These are phyloP conservation scores for Brachymystax lenok DNA, from an alignment of 2,797 vertebrate species.

Conservation along the genomic window DNA sequence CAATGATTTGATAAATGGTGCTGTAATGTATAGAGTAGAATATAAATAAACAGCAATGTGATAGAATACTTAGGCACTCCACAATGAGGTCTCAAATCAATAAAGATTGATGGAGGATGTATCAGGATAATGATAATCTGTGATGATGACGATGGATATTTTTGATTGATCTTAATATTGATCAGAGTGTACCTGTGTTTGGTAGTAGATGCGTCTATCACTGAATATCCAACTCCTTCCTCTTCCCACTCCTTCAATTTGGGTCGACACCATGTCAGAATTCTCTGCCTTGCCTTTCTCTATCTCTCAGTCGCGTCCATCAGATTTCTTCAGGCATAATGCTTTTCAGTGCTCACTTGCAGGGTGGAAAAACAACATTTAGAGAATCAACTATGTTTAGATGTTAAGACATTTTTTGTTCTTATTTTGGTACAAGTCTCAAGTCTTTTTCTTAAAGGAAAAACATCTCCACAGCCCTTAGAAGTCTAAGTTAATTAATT, in stretches of 20 bases:
- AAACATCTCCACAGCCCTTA: constrained; percentile 48
- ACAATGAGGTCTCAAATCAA: neutral
- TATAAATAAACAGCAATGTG: neutral
- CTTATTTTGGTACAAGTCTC: constrained; percentile 44
- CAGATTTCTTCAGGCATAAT: constrained; percentile 50
- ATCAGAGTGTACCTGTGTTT: constrained; percentile 70
- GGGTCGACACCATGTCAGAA: constrained; percentile 75
- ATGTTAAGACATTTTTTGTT: constrained; percentile 37
- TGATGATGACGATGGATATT: constrained; percentile 34
- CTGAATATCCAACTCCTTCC: constrained; percentile 65
- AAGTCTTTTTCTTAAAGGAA: constrained; percentile 37
- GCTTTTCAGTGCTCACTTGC: constrained; percentile 41
- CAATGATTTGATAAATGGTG: constrained; percentile 8
- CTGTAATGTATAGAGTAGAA: neutral
- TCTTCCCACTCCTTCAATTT: constrained; percentile 67
- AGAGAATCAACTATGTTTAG: constrained; percentile 46
- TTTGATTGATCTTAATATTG: constrained; percentile 50
- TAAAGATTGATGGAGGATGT: constrained; percentile 18
- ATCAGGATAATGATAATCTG: constrained; percentile 14
- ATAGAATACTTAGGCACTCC: neutral
- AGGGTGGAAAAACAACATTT: constrained; percentile 20
- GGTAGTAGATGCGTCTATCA: constrained; percentile 62
- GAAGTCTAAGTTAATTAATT: constrained; percentile 59
- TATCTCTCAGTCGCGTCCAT: constrained; percentile 62
- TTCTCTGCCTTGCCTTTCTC: constrained; percentile 62